Conservation (phyloP, 2,113 vertebrate genomes). For the Brachypodius melanocephalos region DNA sequence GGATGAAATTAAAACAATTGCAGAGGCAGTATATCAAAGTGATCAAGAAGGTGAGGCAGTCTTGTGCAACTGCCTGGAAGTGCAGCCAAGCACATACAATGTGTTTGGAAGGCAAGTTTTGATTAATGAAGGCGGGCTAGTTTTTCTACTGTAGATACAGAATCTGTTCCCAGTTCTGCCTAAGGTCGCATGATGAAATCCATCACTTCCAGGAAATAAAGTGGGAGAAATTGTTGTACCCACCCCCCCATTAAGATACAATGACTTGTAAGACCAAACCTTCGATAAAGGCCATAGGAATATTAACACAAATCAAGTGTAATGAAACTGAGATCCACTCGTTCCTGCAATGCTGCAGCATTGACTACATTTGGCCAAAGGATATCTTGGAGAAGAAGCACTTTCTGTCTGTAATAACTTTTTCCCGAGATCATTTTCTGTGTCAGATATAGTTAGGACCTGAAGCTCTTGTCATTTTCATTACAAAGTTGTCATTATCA, state of each 20-base stretch:
- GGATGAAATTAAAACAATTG: neutral
- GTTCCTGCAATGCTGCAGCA: neutral
- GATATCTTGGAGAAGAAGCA: neutral
- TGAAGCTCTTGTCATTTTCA: neutral
- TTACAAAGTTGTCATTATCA: neutral
- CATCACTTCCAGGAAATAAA: neutral
- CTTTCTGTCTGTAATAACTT: neutral
- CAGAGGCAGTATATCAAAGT: neutral
- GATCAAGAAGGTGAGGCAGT: neutral
- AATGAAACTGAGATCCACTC: neutral
- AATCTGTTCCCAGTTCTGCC: neutral
- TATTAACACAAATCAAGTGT: neutral
- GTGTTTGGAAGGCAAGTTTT: neutral
- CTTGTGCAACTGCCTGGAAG: neutral
- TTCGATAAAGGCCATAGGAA: neutral
- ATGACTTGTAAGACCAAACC: neutral
- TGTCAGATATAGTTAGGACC: neutral
- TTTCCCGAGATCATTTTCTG: neutral
- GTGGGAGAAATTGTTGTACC: neutral
- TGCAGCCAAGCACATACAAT: neutral
- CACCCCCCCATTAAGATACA: neutral
- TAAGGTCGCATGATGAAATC: neutral
- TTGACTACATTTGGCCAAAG: neutral
- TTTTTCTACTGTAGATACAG: neutral
- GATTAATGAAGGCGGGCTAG: neutral